Base-by-base conservation (phyloP, 2,888 invertebrate species). In the Cantharis lateralis region DNA sequence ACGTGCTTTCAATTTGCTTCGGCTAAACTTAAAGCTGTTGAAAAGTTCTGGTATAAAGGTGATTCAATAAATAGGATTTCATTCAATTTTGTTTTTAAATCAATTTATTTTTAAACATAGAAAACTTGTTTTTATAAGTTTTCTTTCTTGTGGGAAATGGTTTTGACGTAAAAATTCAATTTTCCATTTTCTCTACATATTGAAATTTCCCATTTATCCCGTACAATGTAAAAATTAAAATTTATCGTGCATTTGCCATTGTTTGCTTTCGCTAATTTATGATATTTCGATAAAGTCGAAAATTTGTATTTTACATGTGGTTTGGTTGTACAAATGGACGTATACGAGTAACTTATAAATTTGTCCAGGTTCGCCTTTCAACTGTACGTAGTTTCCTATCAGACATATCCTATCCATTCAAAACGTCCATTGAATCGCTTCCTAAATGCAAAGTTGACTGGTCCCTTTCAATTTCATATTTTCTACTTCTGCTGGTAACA, bases 391-490 rank as follows among this genome's bases (percentile, higher is more conserved):
- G 28, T 20, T 66, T 66, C 64, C 64, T 66, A 66, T 66, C 64
- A 20, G 64, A 66, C 64, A 70, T 28, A 64, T 69, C 68, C 70
- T 24, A 48, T 26, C 62, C 62, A 74, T 74, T 74, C 69, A 74
- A 70, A 74, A 63, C 16, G 70, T 69, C 16, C 70, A 74, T 63
- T 69, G 74, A 74, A 74, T 74, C 63, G 48, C 66, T 61, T 69
- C 69, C 70, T 24, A 70, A 26, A 74, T 70, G 13, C 32, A 18
- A 70, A 70, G 61, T 72, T 66, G 48, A 64, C 24, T 24, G 68
- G 66, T 68, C 72, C 72, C 32, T 68, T 72, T 72, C 20, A 66
- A 66, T 20, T 66, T 66, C 24, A 66, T 48, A 48, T 48, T 48
- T 48, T 48, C 48, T 48, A 48, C 48, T 48, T 48, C 48, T 48